Evolutionary conservation across 2,888 invertebrate genomes (phyloP).

Genomic region (Drosophila heteroneura): DNA sequence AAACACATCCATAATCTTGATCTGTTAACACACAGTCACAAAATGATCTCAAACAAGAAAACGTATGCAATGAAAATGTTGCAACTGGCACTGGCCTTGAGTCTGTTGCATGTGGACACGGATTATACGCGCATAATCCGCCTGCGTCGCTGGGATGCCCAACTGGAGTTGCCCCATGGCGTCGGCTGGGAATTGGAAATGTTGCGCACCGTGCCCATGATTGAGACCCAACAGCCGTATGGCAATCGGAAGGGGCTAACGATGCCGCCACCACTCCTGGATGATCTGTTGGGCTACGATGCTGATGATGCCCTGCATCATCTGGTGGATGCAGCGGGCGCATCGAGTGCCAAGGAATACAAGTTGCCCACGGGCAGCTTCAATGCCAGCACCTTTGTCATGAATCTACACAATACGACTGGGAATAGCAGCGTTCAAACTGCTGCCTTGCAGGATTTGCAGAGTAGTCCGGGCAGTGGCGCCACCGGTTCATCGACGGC

Average conservation of each 20-base stretch:
- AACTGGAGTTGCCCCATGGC: slow-evolving; percentile 82
- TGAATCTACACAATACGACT: slow-evolving; percentile 86
- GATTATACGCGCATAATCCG: slow-evolving; percentile 88
- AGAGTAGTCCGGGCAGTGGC: slow-evolving; percentile 47
- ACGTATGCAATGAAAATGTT: slow-evolving; percentile 93
- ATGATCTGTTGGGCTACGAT: slow-evolving; percentile 85
- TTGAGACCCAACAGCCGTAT: slow-evolving; percentile 83
- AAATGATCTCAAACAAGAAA: slow-evolving; percentile 93
- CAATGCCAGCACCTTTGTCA: slow-evolving; percentile 87
- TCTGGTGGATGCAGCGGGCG: neutral
- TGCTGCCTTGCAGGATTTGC: slow-evolving; percentile 81
- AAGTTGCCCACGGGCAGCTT: slow-evolving; percentile 84
- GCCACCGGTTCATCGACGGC: slow-evolving; percentile 12
- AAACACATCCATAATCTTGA: slow-evolving; percentile 30
- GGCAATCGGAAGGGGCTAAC: slow-evolving; percentile 85
- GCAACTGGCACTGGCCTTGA: slow-evolving; percentile 92
- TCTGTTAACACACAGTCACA: slow-evolving; percentile 41
- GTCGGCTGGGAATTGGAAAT: slow-evolving; percentile 85
- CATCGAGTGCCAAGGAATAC: slow-evolving; percentile 30
- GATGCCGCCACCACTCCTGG: slow-evolving; percentile 81
- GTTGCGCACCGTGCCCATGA: slow-evolving; percentile 83
- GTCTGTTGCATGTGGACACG: slow-evolving; percentile 92
- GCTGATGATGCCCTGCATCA: slow-evolving; percentile 87
- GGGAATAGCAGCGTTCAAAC: slow-evolving; percentile 78
- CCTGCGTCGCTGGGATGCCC: slow-evolving; percentile 86